Base-by-base conservation (phyloP, 1,140 invertebrate genomes). In the Drosophila busckii region DNA sequence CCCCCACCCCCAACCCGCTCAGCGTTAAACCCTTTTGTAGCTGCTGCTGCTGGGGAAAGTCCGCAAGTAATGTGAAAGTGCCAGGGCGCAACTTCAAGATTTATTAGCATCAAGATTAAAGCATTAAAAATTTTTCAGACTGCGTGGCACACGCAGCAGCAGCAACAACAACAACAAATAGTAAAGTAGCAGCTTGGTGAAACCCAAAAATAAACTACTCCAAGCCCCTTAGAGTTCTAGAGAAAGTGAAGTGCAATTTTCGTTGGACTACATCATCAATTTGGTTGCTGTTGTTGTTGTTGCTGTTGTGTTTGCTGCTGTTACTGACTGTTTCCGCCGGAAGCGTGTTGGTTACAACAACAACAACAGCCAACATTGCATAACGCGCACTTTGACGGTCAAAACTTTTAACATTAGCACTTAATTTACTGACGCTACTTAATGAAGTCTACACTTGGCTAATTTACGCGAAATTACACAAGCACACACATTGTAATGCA, bases 31-130 rank as follows among this genome's bases (percentile, higher is more conserved):
- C 31, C 45, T 48, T 58, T 58, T 63, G 16, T n/a, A n/a, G n/a
- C n/a, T n/a, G n/a, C n/a, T n/a, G n/a, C n/a, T n/a, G n/a, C n/a
- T n/a, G n/a, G n/a, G n/a, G n/a, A n/a, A n/a, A n/a, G 29, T 19
- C 28, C 22, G 35, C 54, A 82, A 64, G 78, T 78, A 85, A 83
- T 70, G 83, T 56, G 52, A 49, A 85, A 85, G 76, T 75, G 71
- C 64, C 62, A 78, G n/a, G n/a, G n/a, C n/a, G 70, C 56, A 85
- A 85, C 83, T 85, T 85, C 83, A 83, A 85, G 83, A 85, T 85
- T 85, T 85, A 85, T 85, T 85, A 85, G 83, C 78, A 85, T 85
- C 83, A 85, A 85, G 83, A 85, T 85, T 85, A 85, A 83, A 83
- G 83, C 83, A 85, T 85, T 85, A 85, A 85, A 80, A 80, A 83